Conservation (phyloP, 2,797 vertebrate genomes). For the Artibeus lituratus region DNA sequence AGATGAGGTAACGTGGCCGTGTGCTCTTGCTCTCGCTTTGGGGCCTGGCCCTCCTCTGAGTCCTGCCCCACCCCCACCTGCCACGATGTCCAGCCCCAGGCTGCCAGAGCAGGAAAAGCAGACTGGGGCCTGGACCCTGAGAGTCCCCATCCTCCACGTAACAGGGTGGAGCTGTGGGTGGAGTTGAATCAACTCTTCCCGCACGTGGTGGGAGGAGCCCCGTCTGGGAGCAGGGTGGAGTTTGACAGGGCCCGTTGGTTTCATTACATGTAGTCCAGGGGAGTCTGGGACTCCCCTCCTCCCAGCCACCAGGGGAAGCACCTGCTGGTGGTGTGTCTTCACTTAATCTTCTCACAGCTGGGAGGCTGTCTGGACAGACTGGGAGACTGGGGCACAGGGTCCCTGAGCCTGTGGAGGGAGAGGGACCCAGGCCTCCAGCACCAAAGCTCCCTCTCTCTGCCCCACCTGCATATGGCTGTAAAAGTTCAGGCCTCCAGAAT, state of each 20-base stretch:
- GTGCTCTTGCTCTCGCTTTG: fast-evolving
- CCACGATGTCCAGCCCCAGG: background rate
- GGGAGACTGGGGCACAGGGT: background rate
- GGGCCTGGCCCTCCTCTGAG: background rate
- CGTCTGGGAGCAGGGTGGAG: background rate
- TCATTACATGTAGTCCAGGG: background rate
- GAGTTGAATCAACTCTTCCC: background rate
- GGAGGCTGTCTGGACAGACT: background rate
- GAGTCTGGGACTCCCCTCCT: background rate
- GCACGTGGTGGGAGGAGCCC: fast-evolving
- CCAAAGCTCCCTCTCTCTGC: background rate
- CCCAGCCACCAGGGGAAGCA: background rate
- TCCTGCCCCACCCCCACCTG: background rate
- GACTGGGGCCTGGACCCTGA: background rate
- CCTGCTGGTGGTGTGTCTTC: background rate
- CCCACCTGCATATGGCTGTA: background rate
- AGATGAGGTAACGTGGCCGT: conserved; percentile 88
- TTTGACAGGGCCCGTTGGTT: background rate
- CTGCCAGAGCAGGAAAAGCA: background rate
- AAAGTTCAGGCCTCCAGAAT: background rate
- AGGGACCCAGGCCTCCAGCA: background rate
- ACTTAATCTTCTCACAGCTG: background rate
- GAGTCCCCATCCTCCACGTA: background rate
- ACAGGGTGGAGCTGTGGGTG: fast-evolving
- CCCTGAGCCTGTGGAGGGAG: background rate